These are phyloP conservation scores for Vimba vimba DNA, from an alignment of 2,113 vertebrate genomes.

Conservation along the genomic window DNA sequence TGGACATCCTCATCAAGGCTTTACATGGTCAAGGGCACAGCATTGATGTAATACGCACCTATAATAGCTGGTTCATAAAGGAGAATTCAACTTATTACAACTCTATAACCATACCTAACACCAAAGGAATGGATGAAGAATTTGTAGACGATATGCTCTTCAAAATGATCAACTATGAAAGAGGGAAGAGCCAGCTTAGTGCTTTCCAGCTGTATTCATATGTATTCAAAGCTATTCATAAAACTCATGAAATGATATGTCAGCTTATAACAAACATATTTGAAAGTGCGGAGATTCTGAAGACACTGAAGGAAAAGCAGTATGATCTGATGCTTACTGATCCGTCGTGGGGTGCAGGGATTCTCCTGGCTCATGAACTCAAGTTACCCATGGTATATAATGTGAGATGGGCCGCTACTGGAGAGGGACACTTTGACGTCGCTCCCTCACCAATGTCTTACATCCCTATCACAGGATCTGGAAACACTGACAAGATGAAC, in stretches of 20 bases:
- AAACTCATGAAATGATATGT: not conserved
- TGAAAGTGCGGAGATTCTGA: slow-evolving; percentile 20
- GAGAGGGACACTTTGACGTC: slow-evolving; percentile 25
- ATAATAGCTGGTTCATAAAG: slow-evolving; percentile 22
- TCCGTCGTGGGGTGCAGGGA: slow-evolving; percentile 6
- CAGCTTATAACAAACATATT: slow-evolving; percentile 9
- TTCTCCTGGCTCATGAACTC: slow-evolving; percentile 29
- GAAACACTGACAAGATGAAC: slow-evolving; percentile 15
- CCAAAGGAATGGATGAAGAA: slow-evolving; percentile 27
- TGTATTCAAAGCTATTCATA: not conserved
- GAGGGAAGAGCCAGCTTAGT: not conserved
- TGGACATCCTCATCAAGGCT: slow-evolving; percentile 27
- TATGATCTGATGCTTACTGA: slow-evolving; percentile 38
- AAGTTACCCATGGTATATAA: slow-evolving; percentile 39
- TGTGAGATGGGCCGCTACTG: slow-evolving; percentile 24
- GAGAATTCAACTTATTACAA: slow-evolving; percentile 34
- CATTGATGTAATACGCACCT: slow-evolving; percentile 19
- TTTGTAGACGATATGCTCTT: not conserved
- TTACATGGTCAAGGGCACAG: slow-evolving; percentile 22
- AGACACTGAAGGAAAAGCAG: not conserved
- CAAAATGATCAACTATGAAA: not conserved
- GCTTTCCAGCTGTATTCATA: not conserved
- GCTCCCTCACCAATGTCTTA: slow-evolving; percentile 30
- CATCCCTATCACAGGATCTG: slow-evolving; percentile 16
- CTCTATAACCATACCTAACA: slow-evolving; percentile 16